Percentiles rank a stretch among this genome's conserved stretches.
These are phyloP conservation scores for Peribatodes rhomboidaria DNA, from an alignment of 2,888 invertebrate genomes.

Conservation along the genomic window DNA sequence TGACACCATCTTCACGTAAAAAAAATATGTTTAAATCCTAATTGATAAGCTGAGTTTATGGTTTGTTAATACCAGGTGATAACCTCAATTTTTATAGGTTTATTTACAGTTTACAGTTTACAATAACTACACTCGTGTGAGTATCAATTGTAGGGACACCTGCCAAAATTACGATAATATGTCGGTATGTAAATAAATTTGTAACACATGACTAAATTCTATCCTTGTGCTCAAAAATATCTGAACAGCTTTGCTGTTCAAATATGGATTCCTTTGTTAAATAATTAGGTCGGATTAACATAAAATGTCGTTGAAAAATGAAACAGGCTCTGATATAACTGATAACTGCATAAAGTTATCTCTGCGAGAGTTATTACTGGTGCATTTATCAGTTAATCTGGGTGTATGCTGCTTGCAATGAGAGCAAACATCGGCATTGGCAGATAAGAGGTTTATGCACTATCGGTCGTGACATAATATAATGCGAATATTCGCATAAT, in stretches of 20 bases:
- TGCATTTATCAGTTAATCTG: conserved; percentile 39
- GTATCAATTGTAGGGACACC: conserved; percentile 40
- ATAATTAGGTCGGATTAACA: conserved; percentile 31
- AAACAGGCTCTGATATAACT: conserved; percentile 29
- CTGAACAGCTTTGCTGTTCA: conserved; percentile 8
- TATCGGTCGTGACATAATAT: conserved; percentile 47
- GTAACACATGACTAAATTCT: conserved; percentile 14
- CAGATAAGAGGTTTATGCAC: conserved; percentile 58
- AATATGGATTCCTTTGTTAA: conserved; percentile 1
- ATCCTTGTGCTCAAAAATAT: conserved; percentile 24
- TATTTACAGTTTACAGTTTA: conserved; percentile 46
- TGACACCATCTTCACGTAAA: conserved; percentile 58
- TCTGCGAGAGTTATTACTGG: conserved; percentile 20
- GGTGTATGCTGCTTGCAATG: conserved; percentile 37
- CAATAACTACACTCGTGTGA: conserved; percentile 36
- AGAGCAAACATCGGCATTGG: conserved; percentile 53
- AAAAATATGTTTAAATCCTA: conserved; percentile 51
- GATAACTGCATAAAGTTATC: conserved; percentile 31
- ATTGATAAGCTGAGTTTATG: conserved; percentile 60
- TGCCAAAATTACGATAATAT: conserved; percentile 40
- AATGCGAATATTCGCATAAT: conserved; percentile 38
- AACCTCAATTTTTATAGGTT: conserved; percentile 58
- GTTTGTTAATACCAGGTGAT: conserved; percentile 61
- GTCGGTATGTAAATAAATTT: conserved; percentile 15
- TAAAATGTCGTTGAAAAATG: conserved; percentile 20